A percentile compares a stretch with the other conserved stretches of the same genome.
These are phyloP conservation scores for Noctilio leporinus DNA, from an alignment of 2,113 vertebrate species.

Conservation along the genomic window DNA sequence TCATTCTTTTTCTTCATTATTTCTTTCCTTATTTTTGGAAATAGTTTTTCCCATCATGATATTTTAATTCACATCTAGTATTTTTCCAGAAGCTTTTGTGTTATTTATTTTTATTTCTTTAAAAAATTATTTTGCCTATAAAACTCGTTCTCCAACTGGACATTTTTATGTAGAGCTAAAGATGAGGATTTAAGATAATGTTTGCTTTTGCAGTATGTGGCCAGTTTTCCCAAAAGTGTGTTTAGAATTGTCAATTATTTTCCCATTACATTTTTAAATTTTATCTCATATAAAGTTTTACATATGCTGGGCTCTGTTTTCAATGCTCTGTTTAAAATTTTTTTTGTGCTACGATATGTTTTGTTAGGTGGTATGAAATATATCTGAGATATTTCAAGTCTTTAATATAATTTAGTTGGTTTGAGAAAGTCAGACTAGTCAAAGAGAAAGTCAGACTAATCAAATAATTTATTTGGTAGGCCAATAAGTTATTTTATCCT, in stretches of 20 bases:
- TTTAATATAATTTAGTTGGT: background rate
- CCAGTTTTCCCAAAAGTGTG: background rate
- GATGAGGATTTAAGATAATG: background rate
- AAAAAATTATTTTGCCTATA: too few relatives aligned
- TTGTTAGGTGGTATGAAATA: background rate
- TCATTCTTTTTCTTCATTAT: background rate
- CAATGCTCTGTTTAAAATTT: background rate
- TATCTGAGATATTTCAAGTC: background rate
- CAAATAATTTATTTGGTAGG: background rate
- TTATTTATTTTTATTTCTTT: background rate
- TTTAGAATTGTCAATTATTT: background rate
- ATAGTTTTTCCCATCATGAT: background rate
- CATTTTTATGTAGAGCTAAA: background rate
- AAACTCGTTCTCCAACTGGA: background rate
- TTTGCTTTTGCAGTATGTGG: background rate
- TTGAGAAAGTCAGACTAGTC: background rate
- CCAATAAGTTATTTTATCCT: background rate
- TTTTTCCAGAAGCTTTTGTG: background rate
- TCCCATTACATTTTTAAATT: background rate
- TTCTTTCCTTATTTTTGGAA: background rate
- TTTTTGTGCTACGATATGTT: background rate
- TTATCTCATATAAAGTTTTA: background rate
- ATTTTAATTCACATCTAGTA: background rate
- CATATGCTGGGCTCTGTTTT: background rate
- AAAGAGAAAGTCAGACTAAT: background rate